These are phyloP conservation scores for Plecotus auritus DNA, from an alignment of 2,113 vertebrate genomes.

Conservation along the genomic window DNA sequence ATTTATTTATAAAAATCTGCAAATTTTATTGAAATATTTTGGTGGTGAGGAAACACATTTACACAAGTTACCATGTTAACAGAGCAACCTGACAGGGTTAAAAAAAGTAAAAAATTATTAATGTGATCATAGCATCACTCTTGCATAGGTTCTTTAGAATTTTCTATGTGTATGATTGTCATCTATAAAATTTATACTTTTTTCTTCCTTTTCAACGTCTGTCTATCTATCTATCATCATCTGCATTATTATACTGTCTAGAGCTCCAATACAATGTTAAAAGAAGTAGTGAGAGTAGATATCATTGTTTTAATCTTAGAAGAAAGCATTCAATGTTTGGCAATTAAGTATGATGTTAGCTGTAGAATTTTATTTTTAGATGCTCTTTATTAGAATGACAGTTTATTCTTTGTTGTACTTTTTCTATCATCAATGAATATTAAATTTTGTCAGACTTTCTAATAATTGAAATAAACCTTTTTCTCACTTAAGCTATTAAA, in stretches of 20 bases:
- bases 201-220: not conserved
- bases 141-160: not conserved
- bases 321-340: not conserved
- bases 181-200: not conserved
- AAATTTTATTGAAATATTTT: conserved; percentile 52
- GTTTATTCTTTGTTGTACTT: not conserved
- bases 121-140: not conserved
- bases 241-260: not conserved
- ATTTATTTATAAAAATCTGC: conserved; percentile 45
- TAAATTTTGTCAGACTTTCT: not conserved
- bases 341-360: not conserved
- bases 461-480: not conserved
- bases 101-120: not conserved
- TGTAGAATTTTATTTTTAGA: not conserved
- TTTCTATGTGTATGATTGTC: not conserved
- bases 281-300: not conserved
- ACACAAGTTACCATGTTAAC: conserved; percentile 9
- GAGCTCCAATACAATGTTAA: not conserved
- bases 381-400: not conserved
- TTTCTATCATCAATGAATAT: not conserved
- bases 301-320: not conserved
- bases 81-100: conserved; percentile 12
- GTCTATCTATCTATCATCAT: not conserved
- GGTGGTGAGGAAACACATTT: conserved; percentile 45
- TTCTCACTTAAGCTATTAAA: not conserved